Base-by-base conservation (phyloP, 1,140 invertebrate genomes). In the Episyrphus balteatus region DNA sequence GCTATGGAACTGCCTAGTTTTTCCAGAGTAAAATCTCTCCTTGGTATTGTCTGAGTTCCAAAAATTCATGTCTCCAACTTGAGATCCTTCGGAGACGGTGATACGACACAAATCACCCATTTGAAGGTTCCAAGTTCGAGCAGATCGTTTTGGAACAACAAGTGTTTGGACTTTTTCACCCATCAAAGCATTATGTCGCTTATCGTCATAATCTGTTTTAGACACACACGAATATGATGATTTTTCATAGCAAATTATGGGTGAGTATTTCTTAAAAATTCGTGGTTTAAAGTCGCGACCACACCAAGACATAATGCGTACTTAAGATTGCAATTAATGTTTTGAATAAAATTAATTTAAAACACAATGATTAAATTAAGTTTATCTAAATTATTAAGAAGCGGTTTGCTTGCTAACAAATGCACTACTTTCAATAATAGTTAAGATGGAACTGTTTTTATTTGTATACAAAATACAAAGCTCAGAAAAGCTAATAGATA, bases 1-100 rank as follows among this genome's bases (percentile, higher is more conserved):
- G 2, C 61, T 50, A 42, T 74, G 70, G 14, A 74, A 47, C 50
- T 74, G 73, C 5, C 73, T 57, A 9, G 73, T 73, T 56, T 73
- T 73, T 5, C 71, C 70, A 15, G 70, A 71, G 42, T 72, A 71
- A 54, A 74, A 70, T 19, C 67, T 59, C 44, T 74, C 72, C 19
- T 64, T 58, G 0, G 58, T 56, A 52, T 74, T 70, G 0, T 74
- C 57, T 17, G 67, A 44, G 49, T 73, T 73, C 71, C 72, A 74
- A 18, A 74, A 60, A 46, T 74, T 74, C 3, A 73, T 11, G 52
- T 74, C 71, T 12, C 69, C 72, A 36, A 74, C 72, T 49, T 71
- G 70, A 0, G 70, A 53, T 13, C 69, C 70, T 51, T 70, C 70
- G 26, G 59, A 54, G 2, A 71, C 52, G 0, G 63, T 68, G 5